Conservation (phyloP, 2,888 invertebrate genomes). For the Ecliptopera silaceata region DNA sequence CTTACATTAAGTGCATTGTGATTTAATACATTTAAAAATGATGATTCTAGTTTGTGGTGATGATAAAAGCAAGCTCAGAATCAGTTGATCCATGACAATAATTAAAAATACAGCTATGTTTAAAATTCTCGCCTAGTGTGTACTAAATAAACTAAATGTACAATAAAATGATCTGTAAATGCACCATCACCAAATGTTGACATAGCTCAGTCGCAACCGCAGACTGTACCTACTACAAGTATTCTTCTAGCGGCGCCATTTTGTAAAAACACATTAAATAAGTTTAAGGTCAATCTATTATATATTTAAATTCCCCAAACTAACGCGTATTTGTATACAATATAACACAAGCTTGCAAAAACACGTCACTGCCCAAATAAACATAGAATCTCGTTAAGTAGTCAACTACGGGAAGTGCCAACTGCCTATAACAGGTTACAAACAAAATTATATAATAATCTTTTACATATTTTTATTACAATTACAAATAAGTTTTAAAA, state of each 20-base stretch:
- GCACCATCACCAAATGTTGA: constrained; percentile 67
- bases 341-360: constrained; percentile 40
- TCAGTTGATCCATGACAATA: constrained; percentile 1
- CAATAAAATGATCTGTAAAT: constrained; percentile 55
- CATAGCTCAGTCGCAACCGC: constrained; percentile 20
- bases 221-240: not conserved
- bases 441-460: constrained; percentile 58
- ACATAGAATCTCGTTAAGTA: constrained; percentile 30
- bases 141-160: constrained; percentile 25
- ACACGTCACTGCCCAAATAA: constrained; percentile 34
- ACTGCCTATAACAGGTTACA: constrained; percentile 44
- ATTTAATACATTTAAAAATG: not conserved
- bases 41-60: not conserved
- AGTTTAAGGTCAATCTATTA: constrained; percentile 33
- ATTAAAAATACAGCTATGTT: constrained; percentile 17
- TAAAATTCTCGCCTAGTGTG: constrained; percentile 17
- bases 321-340: constrained; percentile 37
- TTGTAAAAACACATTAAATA: constrained; percentile 32
- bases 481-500: constrained; percentile 66
- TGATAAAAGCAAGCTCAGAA: constrained; percentile 11
- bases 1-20: not conserved
- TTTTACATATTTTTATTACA: constrained; percentile 60
- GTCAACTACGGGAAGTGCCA: constrained; percentile 36
- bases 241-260: constrained; percentile 15
- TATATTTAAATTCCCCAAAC: constrained; percentile 31